Evolutionary conservation across 2,113 vertebrate genomes (phyloP), one percentile per base, ranked within the genome.

Genomic region (Plecotus auritus): DNA sequence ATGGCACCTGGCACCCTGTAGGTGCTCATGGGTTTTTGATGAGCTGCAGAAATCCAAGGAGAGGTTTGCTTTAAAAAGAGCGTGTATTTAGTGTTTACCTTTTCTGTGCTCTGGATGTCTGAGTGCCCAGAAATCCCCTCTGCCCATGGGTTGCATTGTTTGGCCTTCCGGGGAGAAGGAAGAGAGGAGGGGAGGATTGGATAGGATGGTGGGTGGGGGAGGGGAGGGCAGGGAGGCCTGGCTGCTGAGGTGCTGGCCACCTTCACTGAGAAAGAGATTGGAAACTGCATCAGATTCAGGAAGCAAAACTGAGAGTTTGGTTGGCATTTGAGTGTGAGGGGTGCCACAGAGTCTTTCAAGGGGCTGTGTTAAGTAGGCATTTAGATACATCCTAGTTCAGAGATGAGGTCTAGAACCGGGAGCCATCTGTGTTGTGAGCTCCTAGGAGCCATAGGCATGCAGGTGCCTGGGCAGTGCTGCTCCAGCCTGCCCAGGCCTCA

Each of bases 181-280:
- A 35, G 18, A 17, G 13, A 49, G 17, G 42, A 22, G 37, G 45
- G 17, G 30, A n/a, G 51, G 17, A 35, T 6, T 7, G 12, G 35
- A 5, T 17, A 0, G 13, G 35, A 16, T 18, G 73, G 32, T 4
- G 23, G 28, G 3, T 4, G 7, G 0, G 8, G 2, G 32, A 17
- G 0, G 1, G 67, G 3, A 13, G 23, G 11, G 12, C 0, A 10
- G 0, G 32, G 37, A 47, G 18, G 12, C 18, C 18, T 9, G 54
- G 18, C 13, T 26, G 14, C 28, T 64, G 3, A 28, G 16, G 70
- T 20, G 22, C 61, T 30, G 81, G 28, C 2, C 0, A 30, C 32
- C 9, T 12, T 9, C 3, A 1, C 3, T 13, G 64, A 70, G 45
- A 61, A 91, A 17, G 93, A 72, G 30, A 42, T 17, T 12, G 23